phyloP scores from a whole-genome alignment of 2,113 vertebrate species.

The Labrus mixtus region DNA sequence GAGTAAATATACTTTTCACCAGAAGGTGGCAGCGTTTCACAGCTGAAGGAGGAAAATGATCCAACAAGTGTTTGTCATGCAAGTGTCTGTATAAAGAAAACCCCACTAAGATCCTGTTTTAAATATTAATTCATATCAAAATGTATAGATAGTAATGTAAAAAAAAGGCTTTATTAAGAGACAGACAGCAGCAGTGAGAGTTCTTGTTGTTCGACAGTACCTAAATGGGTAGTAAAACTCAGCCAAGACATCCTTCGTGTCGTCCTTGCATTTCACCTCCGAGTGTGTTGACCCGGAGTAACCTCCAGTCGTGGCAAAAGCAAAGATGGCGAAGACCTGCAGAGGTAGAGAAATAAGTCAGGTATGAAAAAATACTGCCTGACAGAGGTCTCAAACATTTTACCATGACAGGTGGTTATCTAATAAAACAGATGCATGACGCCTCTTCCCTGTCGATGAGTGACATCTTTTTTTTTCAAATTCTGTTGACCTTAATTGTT shows the following conservation, averaged over 20 bases:
- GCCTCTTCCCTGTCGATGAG: no score
- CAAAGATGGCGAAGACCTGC: constrained; percentile 94
- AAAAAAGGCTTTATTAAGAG: neutral
- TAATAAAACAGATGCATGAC: neutral
- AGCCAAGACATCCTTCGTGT: constrained; percentile 3
- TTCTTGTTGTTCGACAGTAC: constrained; percentile 72
- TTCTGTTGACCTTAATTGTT: neutral
- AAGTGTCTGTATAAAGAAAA: neutral
- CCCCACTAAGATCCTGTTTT: neutral
- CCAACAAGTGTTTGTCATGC: neutral
- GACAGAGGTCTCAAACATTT: no score
- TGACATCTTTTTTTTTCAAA: no score
- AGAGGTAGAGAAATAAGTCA: constrained; percentile 2
- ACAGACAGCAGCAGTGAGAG: neutral
- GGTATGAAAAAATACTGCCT: neutral
- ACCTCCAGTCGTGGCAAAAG: constrained; percentile 93
- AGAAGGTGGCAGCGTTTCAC: constrained; percentile 10
- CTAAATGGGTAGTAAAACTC: constrained; percentile 95
- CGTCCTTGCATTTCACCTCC: constrained; percentile 73
- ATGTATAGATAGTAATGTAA: no score
- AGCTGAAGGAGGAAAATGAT: neutral
- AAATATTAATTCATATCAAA: neutral
- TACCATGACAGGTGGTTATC: neutral
- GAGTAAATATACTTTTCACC: neutral
- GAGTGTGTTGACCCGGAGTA: constrained; percentile 87